Evolutionary conservation across 1,140 invertebrate species (phyloP).

Genomic region (Nymphalis io): DNA sequence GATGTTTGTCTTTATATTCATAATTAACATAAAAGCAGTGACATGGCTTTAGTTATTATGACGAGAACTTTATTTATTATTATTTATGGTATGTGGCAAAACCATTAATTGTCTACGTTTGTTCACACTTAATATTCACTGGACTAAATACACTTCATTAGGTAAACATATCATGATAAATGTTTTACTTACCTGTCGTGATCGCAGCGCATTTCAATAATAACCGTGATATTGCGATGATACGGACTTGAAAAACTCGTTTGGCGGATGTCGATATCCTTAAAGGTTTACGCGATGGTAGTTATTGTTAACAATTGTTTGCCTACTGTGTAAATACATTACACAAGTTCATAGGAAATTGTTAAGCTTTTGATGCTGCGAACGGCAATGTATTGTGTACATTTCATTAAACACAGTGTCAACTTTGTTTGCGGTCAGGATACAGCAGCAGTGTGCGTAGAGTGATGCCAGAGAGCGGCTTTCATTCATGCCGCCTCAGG

Average conservation of each 20-base stretch:
- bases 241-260: conserved; percentile 80
- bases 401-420: conserved; percentile 12
- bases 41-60: background rate
- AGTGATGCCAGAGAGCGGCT: conserved; percentile 68
- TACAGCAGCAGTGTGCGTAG: conserved; percentile 47
- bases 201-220: conserved; percentile 75
- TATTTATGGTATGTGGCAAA: background rate
- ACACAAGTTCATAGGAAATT: background rate
- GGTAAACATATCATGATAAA: conserved; percentile 76
- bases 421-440: conserved; percentile 29
- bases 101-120: conserved; percentile 11
- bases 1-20: background rate
- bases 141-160: conserved; percentile 43
- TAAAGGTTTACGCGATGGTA: conserved; percentile 55
- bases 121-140: conserved; percentile 31
- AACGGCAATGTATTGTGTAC: conserved; percentile 23
- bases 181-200: conserved; percentile 76
- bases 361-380: background rate
- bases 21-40: background rate
- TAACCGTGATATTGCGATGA: conserved; percentile 80
- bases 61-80: background rate
- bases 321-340: conserved; percentile 9
- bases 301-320: conserved; percentile 22
- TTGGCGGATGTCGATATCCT: conserved; percentile 78
- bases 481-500: conserved; percentile 78